A percentile compares a stretch with the other conserved stretches of the same genome.
These are phyloP conservation scores for Sparus aurata DNA, from an alignment of 2,797 vertebrate species.

Conservation along the genomic window DNA sequence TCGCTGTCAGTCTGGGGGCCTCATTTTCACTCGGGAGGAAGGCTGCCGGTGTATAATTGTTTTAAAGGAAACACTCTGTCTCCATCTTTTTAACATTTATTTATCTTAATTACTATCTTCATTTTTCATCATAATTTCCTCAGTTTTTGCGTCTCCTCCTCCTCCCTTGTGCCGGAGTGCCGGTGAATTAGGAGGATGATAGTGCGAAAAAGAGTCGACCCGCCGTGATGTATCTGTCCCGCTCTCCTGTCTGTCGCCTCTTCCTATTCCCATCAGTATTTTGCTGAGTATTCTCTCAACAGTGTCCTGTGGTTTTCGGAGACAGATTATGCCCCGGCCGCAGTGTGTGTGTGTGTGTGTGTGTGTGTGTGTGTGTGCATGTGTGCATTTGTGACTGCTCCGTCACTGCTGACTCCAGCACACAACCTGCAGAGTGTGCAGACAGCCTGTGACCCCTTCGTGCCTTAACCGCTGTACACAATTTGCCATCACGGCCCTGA, in stretches of 20 bases:
- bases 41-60: slow-evolving; percentile 51
- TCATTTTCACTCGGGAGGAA: slow-evolving; percentile 42
- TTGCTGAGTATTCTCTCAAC: slow-evolving; percentile 48
- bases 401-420: slow-evolving; percentile 66
- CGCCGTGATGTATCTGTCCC: slow-evolving; percentile 46
- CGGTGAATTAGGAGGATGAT: slow-evolving; percentile 31
- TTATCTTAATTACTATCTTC: slow-evolving; percentile 60
- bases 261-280: slow-evolving; percentile 28
- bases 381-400: slow-evolving; percentile 12
- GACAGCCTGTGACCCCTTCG: slow-evolving; percentile 54
- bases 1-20: slow-evolving; percentile 56
- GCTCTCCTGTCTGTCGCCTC: slow-evolving; percentile 17
- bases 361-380: slow-evolving; percentile 1
- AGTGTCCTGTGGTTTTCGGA: slow-evolving; percentile 52
- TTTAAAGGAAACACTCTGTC: slow-evolving; percentile 60
- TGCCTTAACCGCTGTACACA: slow-evolving; percentile 28
- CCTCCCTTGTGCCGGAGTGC: slow-evolving; percentile 2
- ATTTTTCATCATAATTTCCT: slow-evolving; percentile 49
- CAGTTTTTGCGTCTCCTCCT: slow-evolving; percentile 13
- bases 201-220: slow-evolving; percentile 31
- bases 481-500: slow-evolving; percentile 41
- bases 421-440: slow-evolving; percentile 65
- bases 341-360: slow-evolving; percentile 27
- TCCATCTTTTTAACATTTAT: slow-evolving; percentile 44
- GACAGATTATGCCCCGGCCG: slow-evolving; percentile 44